These are phyloP conservation scores for Eurystomus gularis DNA, from an alignment of 2,113 vertebrate genomes.

Conservation along the genomic window DNA sequence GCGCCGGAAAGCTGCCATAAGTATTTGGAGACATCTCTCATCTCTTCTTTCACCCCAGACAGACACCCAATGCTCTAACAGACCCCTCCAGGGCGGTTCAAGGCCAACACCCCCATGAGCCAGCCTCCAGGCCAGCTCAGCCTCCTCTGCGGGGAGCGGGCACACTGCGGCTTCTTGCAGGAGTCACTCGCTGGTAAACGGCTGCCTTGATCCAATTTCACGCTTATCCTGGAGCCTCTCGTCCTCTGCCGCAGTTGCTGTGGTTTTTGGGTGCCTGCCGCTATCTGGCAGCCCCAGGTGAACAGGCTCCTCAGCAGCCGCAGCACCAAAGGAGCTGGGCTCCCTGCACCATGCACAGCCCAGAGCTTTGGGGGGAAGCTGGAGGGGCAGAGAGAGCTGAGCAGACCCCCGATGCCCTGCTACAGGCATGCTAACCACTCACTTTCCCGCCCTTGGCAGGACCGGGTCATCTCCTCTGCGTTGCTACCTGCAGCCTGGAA, in stretches of 20 bases:
- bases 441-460: fast-evolving
- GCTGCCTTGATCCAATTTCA: neutral
- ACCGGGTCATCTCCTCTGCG: fast-evolving
- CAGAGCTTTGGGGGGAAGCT: no score
- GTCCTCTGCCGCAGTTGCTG: neutral
- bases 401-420: fast-evolving
- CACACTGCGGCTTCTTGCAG: fast-evolving
- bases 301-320: neutral
- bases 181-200: neutral
- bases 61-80: fast-evolving
- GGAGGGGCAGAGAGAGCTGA: neutral
- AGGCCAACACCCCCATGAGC: fast-evolving
- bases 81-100: neutral
- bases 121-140: neutral
- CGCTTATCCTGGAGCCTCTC: neutral
- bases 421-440: fast-evolving
- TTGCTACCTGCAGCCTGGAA: neutral
- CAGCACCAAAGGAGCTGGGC: neutral
- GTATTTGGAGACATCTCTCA: neutral
- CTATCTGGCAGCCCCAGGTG: neutral
- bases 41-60: neutral
- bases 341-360: fast-evolving
- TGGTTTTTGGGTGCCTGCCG: neutral
- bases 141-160: fast-evolving
- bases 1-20: fast-evolving